These are phyloP conservation scores for Porites evermanni DNA, from an alignment of 92 coral and sea anemone genomes.

Conservation along the genomic window DNA sequence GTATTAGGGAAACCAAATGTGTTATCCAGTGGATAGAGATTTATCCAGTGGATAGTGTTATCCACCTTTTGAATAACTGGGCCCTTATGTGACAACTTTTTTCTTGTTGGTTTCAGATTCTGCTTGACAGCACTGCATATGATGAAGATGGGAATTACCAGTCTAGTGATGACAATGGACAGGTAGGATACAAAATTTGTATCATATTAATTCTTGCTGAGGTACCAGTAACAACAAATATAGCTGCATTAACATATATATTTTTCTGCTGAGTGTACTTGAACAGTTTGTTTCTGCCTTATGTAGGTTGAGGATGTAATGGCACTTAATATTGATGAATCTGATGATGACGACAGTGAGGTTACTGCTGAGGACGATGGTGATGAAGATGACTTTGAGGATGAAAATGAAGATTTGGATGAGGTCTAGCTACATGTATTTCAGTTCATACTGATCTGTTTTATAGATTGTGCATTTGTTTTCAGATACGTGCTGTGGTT, in stretches of 20 bases:
- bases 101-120: slow-evolving; percentile 18
- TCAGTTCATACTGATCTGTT: not conserved
- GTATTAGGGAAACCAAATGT: too few relatives aligned
- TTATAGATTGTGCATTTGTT: too few relatives aligned
- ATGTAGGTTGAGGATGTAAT: slow-evolving; percentile 67
- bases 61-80: too few relatives aligned
- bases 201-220: not conserved
- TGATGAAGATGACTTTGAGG: slow-evolving; percentile 52
- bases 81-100: too few relatives aligned
- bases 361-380: slow-evolving; percentile 35
- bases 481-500: too few relatives aligned
- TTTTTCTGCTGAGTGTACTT: not conserved
- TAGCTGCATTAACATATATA: too few relatives aligned
- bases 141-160: not conserved
- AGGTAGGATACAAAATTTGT: not conserved
- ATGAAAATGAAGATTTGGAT: slow-evolving; percentile 48
- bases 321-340: slow-evolving; percentile 71
- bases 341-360: slow-evolving; percentile 49
- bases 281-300: not conserved
- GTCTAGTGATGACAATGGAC: slow-evolving; percentile 9
- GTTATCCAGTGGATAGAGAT: too few relatives aligned
- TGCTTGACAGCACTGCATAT: not conserved
- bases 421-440: slow-evolving; percentile 16
- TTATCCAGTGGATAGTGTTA: too few relatives aligned
- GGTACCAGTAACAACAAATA: not conserved